These are phyloP conservation scores for Pseudorectes ferrugineus DNA, from an alignment of 2,113 vertebrate species.

Conservation along the genomic window DNA sequence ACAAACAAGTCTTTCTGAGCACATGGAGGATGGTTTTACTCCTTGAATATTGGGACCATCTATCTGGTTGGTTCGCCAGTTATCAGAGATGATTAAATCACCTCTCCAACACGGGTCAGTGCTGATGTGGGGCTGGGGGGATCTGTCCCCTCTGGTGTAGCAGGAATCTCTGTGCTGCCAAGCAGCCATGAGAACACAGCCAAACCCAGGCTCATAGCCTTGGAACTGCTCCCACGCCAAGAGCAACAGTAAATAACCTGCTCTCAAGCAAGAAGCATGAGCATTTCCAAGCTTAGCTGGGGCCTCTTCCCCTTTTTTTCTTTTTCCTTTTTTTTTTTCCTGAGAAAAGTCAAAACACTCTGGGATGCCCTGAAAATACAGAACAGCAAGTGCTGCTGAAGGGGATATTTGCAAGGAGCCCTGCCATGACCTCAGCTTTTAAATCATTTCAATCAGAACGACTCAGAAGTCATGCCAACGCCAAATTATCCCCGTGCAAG, in stretches of 20 bases:
- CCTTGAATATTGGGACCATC: neutral
- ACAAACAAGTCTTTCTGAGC: neutral
- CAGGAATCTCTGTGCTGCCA: neutral
- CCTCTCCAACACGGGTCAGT: neutral
- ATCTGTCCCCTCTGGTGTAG: neutral
- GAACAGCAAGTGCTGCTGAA: constrained; percentile 1
- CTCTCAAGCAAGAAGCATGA: constrained; percentile 18
- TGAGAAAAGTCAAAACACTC: constrained; percentile 36
- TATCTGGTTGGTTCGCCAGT: neutral
- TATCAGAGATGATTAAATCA: neutral
- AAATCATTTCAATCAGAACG: constrained; percentile 10
- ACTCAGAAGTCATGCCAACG: constrained; percentile 18
- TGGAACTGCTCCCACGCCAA: neutral
- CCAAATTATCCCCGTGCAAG: constrained; percentile 26
- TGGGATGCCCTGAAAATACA: constrained; percentile 9
- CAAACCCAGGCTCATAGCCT: neutral
- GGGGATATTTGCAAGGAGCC: constrained; percentile 41
- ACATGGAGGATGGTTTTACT: neutral
- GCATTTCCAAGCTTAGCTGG: constrained; percentile 49
- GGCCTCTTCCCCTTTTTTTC: neutral
- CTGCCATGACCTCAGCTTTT: constrained; percentile 46
- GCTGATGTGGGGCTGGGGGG: neutral
- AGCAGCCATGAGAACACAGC: neutral
- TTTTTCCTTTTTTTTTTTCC: neutral
- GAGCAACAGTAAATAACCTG: constrained; percentile 67